A percentile compares a stretch with the other conserved stretches of the same genome.
These are phyloP conservation scores for Oryzias melastigma DNA, from an alignment of 2,113 vertebrate genomes.

Conservation along the genomic window DNA sequence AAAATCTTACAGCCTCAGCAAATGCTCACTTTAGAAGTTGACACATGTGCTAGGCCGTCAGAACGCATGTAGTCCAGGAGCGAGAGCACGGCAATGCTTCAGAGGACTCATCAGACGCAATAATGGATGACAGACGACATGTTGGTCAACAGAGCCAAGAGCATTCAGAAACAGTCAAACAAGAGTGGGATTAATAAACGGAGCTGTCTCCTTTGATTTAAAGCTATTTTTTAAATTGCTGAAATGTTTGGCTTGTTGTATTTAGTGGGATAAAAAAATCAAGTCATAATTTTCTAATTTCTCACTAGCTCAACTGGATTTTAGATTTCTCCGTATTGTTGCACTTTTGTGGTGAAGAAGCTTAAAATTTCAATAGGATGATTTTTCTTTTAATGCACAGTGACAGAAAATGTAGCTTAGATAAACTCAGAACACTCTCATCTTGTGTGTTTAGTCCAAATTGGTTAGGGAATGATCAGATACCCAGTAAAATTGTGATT, in stretches of 20 bases:
- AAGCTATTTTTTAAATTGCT: background rate
- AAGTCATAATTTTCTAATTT: too few species aligned
- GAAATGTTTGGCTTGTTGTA: background rate
- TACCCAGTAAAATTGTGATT: too few species aligned
- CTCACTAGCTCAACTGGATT: too few species aligned
- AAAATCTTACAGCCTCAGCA: constrained; percentile 56
- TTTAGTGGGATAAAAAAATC: background rate
- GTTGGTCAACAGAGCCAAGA: constrained; percentile 4
- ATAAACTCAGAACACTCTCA: background rate
- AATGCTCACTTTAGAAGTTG: constrained; percentile 36
- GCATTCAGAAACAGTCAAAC: background rate
- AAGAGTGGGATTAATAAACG: constrained; percentile 16
- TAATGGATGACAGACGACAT: constrained; percentile 17
- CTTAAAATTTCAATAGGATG: too few species aligned
- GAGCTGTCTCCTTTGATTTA: background rate
- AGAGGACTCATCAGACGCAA: constrained; percentile 14
- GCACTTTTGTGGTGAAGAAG: too few species aligned
- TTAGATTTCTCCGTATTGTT: too few species aligned
- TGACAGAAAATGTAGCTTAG: background rate
- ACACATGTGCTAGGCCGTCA: constrained; percentile 53
- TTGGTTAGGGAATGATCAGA: too few species aligned
- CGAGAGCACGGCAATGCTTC: constrained; percentile 3
- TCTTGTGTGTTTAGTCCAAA: background rate
- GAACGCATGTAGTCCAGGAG: constrained; percentile 1
- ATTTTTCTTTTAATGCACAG: too few species aligned